phyloP scores from a whole-genome alignment of 2,888 invertebrate genomes.

The Melinaea menophilus region DNA sequence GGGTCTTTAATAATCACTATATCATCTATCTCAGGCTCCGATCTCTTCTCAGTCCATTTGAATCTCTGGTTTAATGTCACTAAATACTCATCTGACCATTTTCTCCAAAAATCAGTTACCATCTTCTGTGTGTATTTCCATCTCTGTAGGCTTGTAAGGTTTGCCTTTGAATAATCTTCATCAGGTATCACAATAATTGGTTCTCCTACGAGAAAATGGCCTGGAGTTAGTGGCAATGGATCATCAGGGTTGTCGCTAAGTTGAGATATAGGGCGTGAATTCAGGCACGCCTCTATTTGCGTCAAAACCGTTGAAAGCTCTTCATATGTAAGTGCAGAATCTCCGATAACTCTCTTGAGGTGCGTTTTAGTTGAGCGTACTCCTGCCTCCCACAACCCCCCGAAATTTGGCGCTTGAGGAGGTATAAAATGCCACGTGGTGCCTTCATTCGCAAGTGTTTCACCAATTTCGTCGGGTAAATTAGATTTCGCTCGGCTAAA shows the following conservation, averaged over 20 bases:
- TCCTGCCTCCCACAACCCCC: too few species aligned
- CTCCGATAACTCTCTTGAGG: too few species aligned
- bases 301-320: too few species aligned
- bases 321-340: too few species aligned
- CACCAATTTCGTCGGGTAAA: not conserved
- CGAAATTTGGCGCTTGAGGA: too few species aligned
- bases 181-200: conserved; percentile 11
- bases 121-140: conserved; percentile 24
- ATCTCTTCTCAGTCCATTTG: conserved; percentile 17
- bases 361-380: too few species aligned
- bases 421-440: too few species aligned
- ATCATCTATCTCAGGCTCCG: conserved; percentile 20
- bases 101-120: conserved; percentile 19
- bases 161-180: conserved; percentile 1
- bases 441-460: too few species aligned
- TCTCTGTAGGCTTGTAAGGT: conserved; percentile 17
- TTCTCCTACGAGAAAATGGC: conserved; percentile 22
- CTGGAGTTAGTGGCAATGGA: conserved; percentile 16
- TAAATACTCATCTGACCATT: conserved; percentile 23
- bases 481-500: conserved; percentile 1
- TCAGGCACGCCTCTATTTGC: too few species aligned
- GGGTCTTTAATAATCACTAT: conserved; percentile 26
- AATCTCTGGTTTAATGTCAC: conserved; percentile 10
- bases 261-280: too few species aligned
- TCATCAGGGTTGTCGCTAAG: too few species aligned